A percentile compares a stretch with the other conserved stretches of the same genome.
Evolutionary conservation across 37 sponge, comb jelly and placozoan species (phyloP).

Genomic region (Oscarella lobularis): DNA sequence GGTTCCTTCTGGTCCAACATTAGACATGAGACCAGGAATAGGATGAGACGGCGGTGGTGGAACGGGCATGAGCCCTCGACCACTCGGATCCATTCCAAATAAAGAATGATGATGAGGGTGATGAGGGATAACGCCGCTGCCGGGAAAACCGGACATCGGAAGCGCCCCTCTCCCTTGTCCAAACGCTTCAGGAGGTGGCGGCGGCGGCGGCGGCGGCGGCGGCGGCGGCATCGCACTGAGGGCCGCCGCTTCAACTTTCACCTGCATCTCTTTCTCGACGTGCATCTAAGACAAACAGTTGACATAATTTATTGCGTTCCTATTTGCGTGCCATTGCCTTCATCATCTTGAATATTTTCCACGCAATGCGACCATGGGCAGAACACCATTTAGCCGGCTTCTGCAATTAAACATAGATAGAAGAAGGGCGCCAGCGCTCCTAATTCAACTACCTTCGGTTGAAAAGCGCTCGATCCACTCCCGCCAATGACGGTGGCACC

Average conservation of each 20-base stretch:
- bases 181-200: no score
- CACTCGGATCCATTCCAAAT: no score
- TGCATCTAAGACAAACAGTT: no score
- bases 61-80: background rate
- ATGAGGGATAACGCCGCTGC: background rate
- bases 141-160: background rate
- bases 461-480: background rate
- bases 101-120: background rate
- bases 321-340: no score
- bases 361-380: background rate
- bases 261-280: background rate
- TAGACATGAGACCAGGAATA: background rate
- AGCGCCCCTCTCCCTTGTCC: background rate
- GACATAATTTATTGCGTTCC: background rate
- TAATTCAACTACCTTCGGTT: background rate
- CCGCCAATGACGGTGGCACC: no score
- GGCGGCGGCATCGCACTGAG: background rate
- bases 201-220: background rate
- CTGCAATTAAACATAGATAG: no score
- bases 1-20: background rate
- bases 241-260: background rate
- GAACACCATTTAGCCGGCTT: background rate
- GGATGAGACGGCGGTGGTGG: background rate
- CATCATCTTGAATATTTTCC: background rate
- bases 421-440: no score